These are phyloP conservation scores for Dendrocincla tyrannina DNA, from an alignment of 2,797 vertebrate genomes.

Conservation along the genomic window DNA sequence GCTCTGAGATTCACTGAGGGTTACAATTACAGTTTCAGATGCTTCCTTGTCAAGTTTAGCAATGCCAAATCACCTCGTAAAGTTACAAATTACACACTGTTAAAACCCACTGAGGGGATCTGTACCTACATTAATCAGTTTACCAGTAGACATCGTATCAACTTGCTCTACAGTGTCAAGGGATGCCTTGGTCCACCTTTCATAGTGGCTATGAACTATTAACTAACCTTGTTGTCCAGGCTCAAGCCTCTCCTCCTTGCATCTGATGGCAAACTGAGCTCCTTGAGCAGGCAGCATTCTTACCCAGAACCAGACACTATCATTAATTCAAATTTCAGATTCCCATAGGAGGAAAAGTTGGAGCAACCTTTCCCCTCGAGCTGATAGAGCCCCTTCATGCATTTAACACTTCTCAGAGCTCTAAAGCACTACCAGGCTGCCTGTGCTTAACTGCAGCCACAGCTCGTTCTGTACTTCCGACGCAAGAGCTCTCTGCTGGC, in stretches of 20 bases:
- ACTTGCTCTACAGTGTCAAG: neutral
- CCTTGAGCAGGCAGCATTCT: neutral
- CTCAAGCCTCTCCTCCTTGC: neutral
- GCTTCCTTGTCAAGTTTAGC: neutral
- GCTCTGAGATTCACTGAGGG: neutral
- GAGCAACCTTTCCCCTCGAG: neutral
- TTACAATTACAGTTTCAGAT: neutral
- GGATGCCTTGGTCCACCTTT: neutral
- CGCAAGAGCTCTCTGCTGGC: neutral
- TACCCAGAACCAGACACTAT: neutral
- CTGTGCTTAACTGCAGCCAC: neutral
- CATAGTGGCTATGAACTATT: neutral
- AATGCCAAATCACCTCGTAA: neutral
- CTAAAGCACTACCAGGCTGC: neutral
- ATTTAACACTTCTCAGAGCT: neutral
- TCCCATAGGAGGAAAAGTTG: fast-evolving
- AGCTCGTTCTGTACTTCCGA: neutral
- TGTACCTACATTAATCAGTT: neutral
- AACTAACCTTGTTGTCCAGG: neutral
- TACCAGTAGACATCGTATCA: neutral
- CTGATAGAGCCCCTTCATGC: neutral
- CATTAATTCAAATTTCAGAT: neutral
- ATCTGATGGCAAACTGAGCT: neutral
- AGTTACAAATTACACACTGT: neutral
- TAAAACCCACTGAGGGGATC: neutral